Conservation (phyloP, 1,140 invertebrate species). For the Drosophila sp. region DNA sequence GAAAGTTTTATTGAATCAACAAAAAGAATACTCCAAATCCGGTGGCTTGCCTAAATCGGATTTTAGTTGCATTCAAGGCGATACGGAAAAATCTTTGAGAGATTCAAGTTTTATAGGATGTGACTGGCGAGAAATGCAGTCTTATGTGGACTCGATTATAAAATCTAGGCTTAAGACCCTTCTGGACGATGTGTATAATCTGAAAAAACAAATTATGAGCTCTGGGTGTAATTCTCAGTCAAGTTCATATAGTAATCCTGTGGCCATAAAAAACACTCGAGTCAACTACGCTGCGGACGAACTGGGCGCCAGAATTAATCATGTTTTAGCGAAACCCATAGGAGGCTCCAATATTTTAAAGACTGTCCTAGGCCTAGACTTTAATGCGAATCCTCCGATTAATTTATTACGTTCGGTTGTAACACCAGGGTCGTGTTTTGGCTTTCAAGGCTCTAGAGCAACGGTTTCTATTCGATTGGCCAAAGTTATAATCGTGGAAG, state of each 20-base stretch:
- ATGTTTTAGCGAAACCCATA: conserved; percentile 48
- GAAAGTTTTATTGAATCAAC: background rate
- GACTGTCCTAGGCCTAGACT: conserved; percentile 59
- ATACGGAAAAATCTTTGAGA: background rate
- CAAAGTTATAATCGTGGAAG: conserved; percentile 55
- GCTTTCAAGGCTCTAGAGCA: conserved; percentile 42
- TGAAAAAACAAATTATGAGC: conserved; percentile 50
- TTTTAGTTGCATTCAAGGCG: conserved; percentile 1
- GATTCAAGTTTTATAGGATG: background rate
- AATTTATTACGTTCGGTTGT: conserved; percentile 60
- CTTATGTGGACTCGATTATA: conserved; percentile 53
- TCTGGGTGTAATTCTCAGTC: conserved; percentile 6
- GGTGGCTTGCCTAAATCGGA: background rate
- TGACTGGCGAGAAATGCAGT: conserved; percentile 38
- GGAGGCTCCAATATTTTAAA: conserved; percentile 42
- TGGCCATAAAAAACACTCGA: conserved; percentile 3
- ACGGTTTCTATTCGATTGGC: conserved; percentile 56
- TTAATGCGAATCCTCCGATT: conserved; percentile 66
- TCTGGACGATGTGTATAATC: conserved; percentile 66
- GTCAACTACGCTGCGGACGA: conserved; percentile 70
- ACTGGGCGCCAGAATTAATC: conserved; percentile 58
- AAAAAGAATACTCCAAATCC: background rate
- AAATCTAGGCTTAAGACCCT: conserved; percentile 59
- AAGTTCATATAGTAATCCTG: background rate
- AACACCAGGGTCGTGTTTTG: conserved; percentile 71